Conservation (phyloP, 2,113 vertebrate genomes). For the Myrmecobius fasciatus region DNA sequence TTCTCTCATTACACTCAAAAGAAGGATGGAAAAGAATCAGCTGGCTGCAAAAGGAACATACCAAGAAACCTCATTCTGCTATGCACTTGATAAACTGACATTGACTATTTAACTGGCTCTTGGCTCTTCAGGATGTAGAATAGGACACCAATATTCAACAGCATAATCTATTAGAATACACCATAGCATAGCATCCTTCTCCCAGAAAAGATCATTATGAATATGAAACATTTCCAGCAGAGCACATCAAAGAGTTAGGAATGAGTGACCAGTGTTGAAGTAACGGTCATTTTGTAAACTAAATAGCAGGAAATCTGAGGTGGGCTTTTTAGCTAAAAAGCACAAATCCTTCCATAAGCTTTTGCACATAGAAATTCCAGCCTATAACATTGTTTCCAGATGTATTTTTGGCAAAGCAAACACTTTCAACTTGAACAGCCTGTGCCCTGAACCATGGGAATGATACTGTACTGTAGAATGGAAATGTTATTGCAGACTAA, state of each 20-base stretch:
- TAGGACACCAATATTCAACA: constrained; percentile 34
- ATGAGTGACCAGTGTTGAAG: constrained; percentile 4
- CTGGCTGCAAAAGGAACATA: constrained; percentile 48
- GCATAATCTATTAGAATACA: constrained; percentile 42
- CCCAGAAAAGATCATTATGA: neutral
- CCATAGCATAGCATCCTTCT: neutral
- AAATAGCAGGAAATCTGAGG: constrained; percentile 38
- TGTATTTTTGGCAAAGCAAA: constrained; percentile 74
- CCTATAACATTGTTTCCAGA: constrained; percentile 78
- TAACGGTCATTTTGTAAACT: constrained; percentile 39
- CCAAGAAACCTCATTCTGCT: constrained; percentile 54
- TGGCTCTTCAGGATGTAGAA: constrained; percentile 22
- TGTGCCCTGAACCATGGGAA: constrained; percentile 66
- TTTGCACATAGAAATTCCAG: constrained; percentile 56
- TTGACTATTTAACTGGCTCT: constrained; percentile 41
- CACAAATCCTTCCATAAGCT: constrained; percentile 47
- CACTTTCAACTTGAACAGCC: constrained; percentile 63
- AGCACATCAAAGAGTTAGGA: constrained; percentile 34
- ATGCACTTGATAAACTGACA: constrained; percentile 41
- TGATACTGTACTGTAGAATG: constrained; percentile 48
- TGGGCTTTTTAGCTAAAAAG: constrained; percentile 50
- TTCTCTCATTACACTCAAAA: constrained; percentile 61
- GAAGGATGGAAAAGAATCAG: constrained; percentile 59
- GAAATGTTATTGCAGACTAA: constrained; percentile 67
- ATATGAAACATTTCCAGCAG: constrained; percentile 3